phyloP scores from a whole-genome alignment of 2,888 invertebrate species.

The Desoria tigrina region DNA sequence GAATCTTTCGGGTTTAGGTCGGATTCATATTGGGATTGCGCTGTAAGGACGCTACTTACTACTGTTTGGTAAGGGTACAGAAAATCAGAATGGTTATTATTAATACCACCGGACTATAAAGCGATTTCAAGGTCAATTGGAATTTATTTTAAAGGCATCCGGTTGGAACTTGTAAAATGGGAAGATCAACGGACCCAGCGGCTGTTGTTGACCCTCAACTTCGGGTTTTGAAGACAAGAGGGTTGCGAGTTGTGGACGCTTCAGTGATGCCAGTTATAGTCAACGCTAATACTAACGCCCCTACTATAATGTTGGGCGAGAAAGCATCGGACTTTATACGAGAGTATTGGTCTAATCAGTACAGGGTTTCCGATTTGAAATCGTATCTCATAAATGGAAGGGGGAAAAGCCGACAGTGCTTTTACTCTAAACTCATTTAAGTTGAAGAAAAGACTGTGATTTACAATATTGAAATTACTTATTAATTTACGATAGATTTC shows the following conservation, averaged over 20 bases:
- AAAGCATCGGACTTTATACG: slow-evolving; percentile 30
- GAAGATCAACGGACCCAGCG: slow-evolving; percentile 28
- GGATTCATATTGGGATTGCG: slow-evolving; percentile 41
- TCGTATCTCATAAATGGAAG: slow-evolving; percentile 22
- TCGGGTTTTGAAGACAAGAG: slow-evolving; percentile 22
- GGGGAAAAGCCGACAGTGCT: not conserved
- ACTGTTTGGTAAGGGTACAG: slow-evolving; percentile 8
- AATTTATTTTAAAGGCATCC: slow-evolving; percentile 35
- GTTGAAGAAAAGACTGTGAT: not conserved
- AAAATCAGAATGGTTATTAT: not conserved
- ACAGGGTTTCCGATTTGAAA: slow-evolving; percentile 29
- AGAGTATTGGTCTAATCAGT: slow-evolving; percentile 31
- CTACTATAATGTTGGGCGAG: slow-evolving; percentile 31
- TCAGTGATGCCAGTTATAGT: slow-evolving; percentile 32
- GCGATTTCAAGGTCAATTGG: too few relatives aligned
- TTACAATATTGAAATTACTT: too few relatives aligned
- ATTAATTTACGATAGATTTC: too few relatives aligned
- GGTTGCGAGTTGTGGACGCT: slow-evolving; percentile 28
- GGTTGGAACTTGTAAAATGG: slow-evolving; percentile 41
- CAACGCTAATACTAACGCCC: slow-evolving; percentile 34
- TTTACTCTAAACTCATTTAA: slow-evolving; percentile 1
- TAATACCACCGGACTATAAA: too few relatives aligned
- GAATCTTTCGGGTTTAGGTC: slow-evolving; percentile 27
- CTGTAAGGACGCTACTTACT: not conserved
- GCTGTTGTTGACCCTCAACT: slow-evolving; percentile 45